These are phyloP conservation scores for Xylophagus ater DNA, from an alignment of 2,888 invertebrate species.

Conservation along the genomic window DNA sequence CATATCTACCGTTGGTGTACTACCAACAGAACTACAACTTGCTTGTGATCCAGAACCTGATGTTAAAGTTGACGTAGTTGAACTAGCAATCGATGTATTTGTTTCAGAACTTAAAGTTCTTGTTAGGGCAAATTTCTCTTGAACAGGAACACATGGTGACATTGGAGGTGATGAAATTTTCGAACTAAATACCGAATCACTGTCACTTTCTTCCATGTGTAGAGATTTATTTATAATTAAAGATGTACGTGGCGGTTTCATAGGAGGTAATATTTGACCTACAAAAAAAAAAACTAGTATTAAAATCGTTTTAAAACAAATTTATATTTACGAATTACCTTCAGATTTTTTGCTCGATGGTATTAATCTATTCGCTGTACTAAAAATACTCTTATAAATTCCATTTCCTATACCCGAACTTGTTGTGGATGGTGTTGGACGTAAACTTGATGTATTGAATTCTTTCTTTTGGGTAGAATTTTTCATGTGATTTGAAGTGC, in stretches of 20 bases:
- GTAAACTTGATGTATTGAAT: too few relatives aligned
- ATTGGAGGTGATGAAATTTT: slow-evolving; percentile 68
- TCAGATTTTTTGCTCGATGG: slow-evolving; percentile 9
- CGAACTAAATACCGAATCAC: slow-evolving; percentile 79
- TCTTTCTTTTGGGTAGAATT: slow-evolving; percentile 22
- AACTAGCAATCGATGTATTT: slow-evolving; percentile 57
- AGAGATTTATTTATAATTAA: slow-evolving; percentile 25
- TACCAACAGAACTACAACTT: slow-evolving; percentile 54
- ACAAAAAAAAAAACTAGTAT: slow-evolving; percentile 5
- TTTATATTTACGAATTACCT: slow-evolving; percentile 10
- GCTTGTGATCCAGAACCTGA: slow-evolving; percentile 66
- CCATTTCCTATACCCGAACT: slow-evolving; percentile 30
- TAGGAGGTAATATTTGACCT: slow-evolving; percentile 25
- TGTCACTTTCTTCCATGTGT: slow-evolving; percentile 45
- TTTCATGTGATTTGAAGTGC: slow-evolving; percentile 23
- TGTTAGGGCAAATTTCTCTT: slow-evolving; percentile 48
- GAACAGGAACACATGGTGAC: slow-evolving; percentile 46
- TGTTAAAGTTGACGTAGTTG: slow-evolving; percentile 58
- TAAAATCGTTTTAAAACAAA: too few relatives aligned
- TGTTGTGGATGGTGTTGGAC: slow-evolving; percentile 26
- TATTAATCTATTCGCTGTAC: slow-evolving; percentile 9
- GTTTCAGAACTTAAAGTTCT: slow-evolving; percentile 63
- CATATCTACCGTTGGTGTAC: slow-evolving; percentile 51
- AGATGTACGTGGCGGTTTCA: slow-evolving; percentile 36
- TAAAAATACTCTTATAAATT: slow-evolving; percentile 28